Evolutionary conservation across 2,888 invertebrate species (phyloP).

Genomic region (Melanargia galathea): DNA sequence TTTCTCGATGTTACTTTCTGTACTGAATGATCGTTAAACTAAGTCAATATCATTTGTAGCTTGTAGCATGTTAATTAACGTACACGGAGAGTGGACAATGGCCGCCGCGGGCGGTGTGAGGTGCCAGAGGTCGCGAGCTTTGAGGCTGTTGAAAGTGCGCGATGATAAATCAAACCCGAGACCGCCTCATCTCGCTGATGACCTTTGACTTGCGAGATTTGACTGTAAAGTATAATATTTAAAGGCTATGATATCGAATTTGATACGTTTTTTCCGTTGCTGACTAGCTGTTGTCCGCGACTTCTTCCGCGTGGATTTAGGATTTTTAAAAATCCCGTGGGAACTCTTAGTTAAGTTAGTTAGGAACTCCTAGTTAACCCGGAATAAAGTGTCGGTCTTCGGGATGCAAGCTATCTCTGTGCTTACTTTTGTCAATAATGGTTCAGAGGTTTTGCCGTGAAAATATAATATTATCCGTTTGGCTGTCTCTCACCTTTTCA

Average conservation of each 20-base stretch:
- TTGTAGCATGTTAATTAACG: background rate
- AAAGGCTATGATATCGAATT: background rate
- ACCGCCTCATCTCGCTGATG: conserved; percentile 15
- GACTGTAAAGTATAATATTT: too few relatives aligned
- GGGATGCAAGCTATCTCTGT: too few relatives aligned
- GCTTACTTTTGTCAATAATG: too few relatives aligned
- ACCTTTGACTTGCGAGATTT: conserved; percentile 19
- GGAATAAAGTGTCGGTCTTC: too few relatives aligned
- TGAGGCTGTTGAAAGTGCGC: conserved; percentile 24
- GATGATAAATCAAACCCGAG: conserved; percentile 12
- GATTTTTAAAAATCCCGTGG: too few relatives aligned
- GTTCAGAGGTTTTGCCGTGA: too few relatives aligned
- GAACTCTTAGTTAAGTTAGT: too few relatives aligned
- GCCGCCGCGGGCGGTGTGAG: conserved; percentile 13
- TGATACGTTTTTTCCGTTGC: background rate
- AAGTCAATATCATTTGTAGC: background rate
- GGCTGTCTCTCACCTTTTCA: too few relatives aligned
- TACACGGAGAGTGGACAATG: conserved; percentile 1
- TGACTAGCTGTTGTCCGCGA: too few relatives aligned
- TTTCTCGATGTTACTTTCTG: background rate
- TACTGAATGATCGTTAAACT: background rate
- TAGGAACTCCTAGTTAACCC: too few relatives aligned
- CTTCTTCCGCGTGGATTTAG: too few relatives aligned
- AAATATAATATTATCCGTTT: too few relatives aligned
- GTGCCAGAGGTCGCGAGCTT: conserved; percentile 19